phyloP scores from a whole-genome alignment of 2,888 invertebrate species.

The Onthophagus sagittarius region DNA sequence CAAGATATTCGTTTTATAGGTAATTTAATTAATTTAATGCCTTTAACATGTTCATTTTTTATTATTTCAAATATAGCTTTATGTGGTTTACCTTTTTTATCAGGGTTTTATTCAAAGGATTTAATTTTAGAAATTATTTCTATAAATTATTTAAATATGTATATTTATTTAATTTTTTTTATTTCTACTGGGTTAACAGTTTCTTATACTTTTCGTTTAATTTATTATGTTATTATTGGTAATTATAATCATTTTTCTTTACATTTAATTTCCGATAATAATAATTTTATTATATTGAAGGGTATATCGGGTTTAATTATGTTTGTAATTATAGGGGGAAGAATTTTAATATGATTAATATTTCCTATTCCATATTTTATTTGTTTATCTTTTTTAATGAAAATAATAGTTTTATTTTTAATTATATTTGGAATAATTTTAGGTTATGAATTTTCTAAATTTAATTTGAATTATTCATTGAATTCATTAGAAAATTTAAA shows the following conservation, averaged over 20 bases:
- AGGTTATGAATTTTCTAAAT: conserved; percentile 49
- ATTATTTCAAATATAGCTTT: conserved; percentile 59
- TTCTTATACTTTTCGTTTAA: conserved; percentile 56
- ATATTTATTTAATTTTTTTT: conserved; percentile 55
- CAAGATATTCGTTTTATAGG: conserved; percentile 68
- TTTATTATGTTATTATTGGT: conserved; percentile 54
- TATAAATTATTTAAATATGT: conserved; percentile 54
- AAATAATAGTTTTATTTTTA: conserved; percentile 53
- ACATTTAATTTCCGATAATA: conserved; percentile 53
- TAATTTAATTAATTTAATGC: conserved; percentile 49
- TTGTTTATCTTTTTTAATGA: conserved; percentile 53
- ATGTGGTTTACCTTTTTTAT: conserved; percentile 62
- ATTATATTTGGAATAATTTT: conserved; percentile 47
- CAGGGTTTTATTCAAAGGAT: conserved; percentile 63
- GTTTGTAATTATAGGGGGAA: conserved; percentile 54
- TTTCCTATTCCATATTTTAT: conserved; percentile 53
- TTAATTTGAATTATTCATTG: conserved; percentile 46
- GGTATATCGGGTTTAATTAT: conserved; percentile 47
- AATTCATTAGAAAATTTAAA: conserved; percentile 43
- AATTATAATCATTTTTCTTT: conserved; percentile 36
- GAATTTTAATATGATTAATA: conserved; percentile 54
- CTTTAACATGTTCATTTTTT: conserved; percentile 63
- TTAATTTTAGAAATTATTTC: conserved; percentile 57
- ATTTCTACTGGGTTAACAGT: conserved; percentile 58
- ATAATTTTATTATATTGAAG: conserved; percentile 49